Base-by-base conservation (phyloP, 2,888 invertebrate species). In the Anagyrus pseudococci region DNA sequence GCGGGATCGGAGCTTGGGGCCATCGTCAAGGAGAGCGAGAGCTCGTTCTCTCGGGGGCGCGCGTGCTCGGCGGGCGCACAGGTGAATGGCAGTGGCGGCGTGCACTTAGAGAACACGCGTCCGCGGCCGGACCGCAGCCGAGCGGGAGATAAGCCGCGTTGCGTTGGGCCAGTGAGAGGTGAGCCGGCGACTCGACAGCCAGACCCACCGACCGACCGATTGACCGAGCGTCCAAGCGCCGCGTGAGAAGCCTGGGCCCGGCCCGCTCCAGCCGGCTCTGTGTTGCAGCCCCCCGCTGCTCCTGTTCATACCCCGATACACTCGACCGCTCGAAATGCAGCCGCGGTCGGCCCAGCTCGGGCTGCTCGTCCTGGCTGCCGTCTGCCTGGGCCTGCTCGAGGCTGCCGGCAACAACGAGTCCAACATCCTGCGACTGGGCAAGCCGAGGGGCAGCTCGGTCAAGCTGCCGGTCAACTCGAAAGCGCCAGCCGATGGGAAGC, bases 401-500 rank as follows among this genome's bases (percentile, higher is more conserved):
- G 50, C 66, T 1, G 54, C 58, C 44, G 10, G 44, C 44, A 47
- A 44, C 20, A 69, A 68, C 60, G 67, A 69, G 50, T 64, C 72
- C 2, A 70, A 71, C 53, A 71, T 71, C 37, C 53, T 68, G 47
- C 52, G 67, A 26, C 59, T 72, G 48, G 56, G 64, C 44, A 67
- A 68, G 19, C 63, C 60, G 3, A 55, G 43, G 44, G n/a, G 6
- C 2, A 15, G 8, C 43, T 29, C 4, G 22, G 23, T 3, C n/a
- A n/a, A n/a, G n/a, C n/a, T n/a, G n/a, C n/a, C n/a, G n/a, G n/a
- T n/a, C n/a, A n/a, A n/a, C 22, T n/a, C 8, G 20, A 23, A 25
- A 10, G 4, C 26, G 15, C 22, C 52, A 4, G 26, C 17, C 26
- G 23, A 23, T 7, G 37, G 22, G 33, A 37, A 37, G 7, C 4